phyloP scores from a whole-genome alignment of 2,888 invertebrate genomes.

The Drosophila longiperda region DNA sequence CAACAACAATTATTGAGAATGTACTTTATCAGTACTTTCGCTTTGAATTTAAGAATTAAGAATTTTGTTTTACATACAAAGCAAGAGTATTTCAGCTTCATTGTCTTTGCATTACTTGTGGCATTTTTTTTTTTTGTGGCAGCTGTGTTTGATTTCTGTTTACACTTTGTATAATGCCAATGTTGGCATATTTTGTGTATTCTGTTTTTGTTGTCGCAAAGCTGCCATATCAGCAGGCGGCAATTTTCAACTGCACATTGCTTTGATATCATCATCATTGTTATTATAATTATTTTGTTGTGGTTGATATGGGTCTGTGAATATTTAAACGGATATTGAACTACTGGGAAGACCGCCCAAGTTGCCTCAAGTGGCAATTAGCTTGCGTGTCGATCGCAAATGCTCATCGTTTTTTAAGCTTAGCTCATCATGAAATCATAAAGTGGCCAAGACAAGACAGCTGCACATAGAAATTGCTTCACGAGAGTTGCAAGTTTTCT shows the following conservation, averaged over 20 bases:
- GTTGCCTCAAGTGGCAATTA: constrained; percentile 70
- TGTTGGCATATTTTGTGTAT: constrained; percentile 37
- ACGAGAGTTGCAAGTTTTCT: constrained; percentile 45
- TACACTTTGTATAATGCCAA: constrained; percentile 52
- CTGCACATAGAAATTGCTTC: constrained; percentile 31
- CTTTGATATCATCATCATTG: constrained; percentile 41
- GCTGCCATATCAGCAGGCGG: constrained; percentile 29
- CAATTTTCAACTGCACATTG: constrained; percentile 22
- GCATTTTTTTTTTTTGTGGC: constrained; percentile 4
- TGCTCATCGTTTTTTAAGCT: constrained; percentile 7
- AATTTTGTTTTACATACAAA: background rate
- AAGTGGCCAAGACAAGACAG: constrained; percentile 6
- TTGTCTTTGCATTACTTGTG: background rate
- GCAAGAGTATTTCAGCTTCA: constrained; percentile 31
- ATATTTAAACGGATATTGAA: constrained; percentile 60
- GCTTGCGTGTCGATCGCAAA: constrained; percentile 37
- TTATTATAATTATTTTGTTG: constrained; percentile 15
- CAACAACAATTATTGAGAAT: background rate
- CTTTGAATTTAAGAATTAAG: background rate
- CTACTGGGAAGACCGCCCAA: constrained; percentile 50
- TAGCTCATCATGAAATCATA: constrained; percentile 37
- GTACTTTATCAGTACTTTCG: background rate
- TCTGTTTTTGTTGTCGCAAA: constrained; percentile 1
- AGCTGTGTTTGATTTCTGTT: constrained; percentile 61
- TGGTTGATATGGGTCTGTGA: constrained; percentile 12